Percentiles rank a stretch among this genome's conserved stretches.
phyloP scores from a whole-genome alignment of 2,113 vertebrate species.

The Chaetorhynchus papuensis region DNA sequence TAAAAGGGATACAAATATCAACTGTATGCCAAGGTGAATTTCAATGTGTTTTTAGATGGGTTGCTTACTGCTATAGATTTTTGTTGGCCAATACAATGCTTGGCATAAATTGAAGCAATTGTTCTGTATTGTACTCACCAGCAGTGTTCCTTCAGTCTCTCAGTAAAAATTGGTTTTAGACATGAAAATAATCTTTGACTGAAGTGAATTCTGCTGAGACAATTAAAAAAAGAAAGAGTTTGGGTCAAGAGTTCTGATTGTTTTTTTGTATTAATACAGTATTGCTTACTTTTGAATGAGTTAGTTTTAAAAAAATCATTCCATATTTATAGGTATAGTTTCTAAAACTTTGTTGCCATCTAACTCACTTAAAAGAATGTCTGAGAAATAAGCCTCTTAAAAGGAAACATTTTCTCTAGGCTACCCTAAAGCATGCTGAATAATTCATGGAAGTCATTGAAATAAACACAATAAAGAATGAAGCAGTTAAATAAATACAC shows the following conservation, averaged over 20 bases:
- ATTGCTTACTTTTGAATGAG: slow-evolving; percentile 6
- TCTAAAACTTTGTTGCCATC: slow-evolving; percentile 57
- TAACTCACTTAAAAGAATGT: slow-evolving; percentile 65
- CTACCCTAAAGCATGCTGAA: slow-evolving; percentile 60
- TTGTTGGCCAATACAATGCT: background rate
- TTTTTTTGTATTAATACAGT: slow-evolving; percentile 7
- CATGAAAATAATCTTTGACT: slow-evolving; percentile 48
- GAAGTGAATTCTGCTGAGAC: slow-evolving; percentile 55
- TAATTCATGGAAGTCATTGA: slow-evolving; percentile 63
- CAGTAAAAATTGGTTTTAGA: slow-evolving; percentile 49
- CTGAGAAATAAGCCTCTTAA: slow-evolving; percentile 63
- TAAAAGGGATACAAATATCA: background rate
- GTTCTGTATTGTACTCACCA: slow-evolving; percentile 4
- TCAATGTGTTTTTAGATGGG: background rate
- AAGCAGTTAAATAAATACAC: slow-evolving; percentile 54
- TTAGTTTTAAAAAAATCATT: background rate
- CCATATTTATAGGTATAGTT: slow-evolving; percentile 52
- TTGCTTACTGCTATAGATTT: background rate
- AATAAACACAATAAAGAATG: slow-evolving; percentile 68
- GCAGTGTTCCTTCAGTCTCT: background rate
- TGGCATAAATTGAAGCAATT: slow-evolving; percentile 44
- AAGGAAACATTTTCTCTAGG: slow-evolving; percentile 55
- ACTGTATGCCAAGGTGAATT: background rate
- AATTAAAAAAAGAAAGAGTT: slow-evolving; percentile 55
- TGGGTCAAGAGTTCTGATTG: slow-evolving; percentile 23